Evolutionary conservation across 2,888 invertebrate genomes (phyloP).

Genomic region (Caenorhabditis sp.): DNA sequence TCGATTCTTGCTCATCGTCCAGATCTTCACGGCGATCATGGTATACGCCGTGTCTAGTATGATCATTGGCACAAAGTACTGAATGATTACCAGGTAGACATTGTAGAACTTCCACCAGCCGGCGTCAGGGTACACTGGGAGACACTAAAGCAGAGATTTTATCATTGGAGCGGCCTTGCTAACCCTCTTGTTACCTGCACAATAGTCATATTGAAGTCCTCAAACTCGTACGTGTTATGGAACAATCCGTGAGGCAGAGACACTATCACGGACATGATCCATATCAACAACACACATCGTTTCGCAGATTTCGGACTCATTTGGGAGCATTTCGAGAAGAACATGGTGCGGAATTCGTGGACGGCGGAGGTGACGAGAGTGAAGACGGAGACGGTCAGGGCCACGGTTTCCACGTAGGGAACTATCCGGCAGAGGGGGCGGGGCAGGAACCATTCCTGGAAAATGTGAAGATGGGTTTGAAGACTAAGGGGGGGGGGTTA

Average conservation of each 20-base stretch:
- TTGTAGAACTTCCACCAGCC: conserved; percentile 81
- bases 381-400: conserved; percentile 93
- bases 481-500: no score
- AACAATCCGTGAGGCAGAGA: conserved; percentile 77
- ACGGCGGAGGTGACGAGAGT: conserved; percentile 92
- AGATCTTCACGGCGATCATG: conserved; percentile 89
- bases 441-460: conserved; percentile 90
- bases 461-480: no score
- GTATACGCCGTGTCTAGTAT: conserved; percentile 91
- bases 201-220: conserved; percentile 26
- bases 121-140: conserved; percentile 71
- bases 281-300: conserved; percentile 69
- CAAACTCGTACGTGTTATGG: conserved; percentile 58
- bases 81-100: conserved; percentile 83
- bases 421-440: conserved; percentile 93
- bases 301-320: conserved; percentile 68
- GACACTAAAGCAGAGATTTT: conserved; percentile 72
- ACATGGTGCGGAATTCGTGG: conserved; percentile 87
- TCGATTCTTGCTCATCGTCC: conserved; percentile 42
- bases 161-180: not conserved
- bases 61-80: conserved; percentile 90
- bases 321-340: conserved; percentile 71
- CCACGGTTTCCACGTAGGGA: conserved; percentile 91
- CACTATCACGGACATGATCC: conserved; percentile 73
- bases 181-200: conserved; percentile 38